Evolutionary conservation across 2,113 vertebrate species (phyloP).

Genomic region (Gallinago media): DNA sequence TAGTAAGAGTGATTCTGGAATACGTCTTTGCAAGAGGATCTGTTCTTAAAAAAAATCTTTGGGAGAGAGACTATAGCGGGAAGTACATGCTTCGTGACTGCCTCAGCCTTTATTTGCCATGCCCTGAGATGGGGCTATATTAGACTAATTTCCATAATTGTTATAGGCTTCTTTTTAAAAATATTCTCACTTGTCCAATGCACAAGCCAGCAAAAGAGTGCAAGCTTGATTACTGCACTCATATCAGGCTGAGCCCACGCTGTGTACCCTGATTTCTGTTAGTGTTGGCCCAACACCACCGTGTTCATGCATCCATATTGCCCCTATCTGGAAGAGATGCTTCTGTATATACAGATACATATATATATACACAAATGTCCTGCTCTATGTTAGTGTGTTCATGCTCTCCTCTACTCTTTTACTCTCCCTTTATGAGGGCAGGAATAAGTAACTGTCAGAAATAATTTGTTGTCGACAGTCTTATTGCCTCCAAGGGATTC

Average conservation of each 20-base stretch:
- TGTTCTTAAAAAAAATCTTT: background rate
- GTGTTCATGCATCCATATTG: background rate
- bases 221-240: accelerated
- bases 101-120: background rate
- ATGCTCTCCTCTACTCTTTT: background rate
- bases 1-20: accelerated
- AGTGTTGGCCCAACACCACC: background rate
- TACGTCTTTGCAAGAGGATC: background rate
- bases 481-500: slow-evolving; percentile 29
- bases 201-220: background rate
- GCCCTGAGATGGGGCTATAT: background rate
- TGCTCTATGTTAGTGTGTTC: background rate
- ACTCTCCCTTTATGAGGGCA: slow-evolving; percentile 13
- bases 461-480: slow-evolving; percentile 31
- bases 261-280: background rate
- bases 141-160: background rate
- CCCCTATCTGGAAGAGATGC: background rate
- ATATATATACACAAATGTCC: background rate
- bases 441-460: slow-evolving; percentile 53
- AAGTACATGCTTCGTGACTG: accelerated
- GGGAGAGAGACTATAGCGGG: background rate
- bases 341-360: background rate
- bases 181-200: background rate
- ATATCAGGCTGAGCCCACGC: background rate
- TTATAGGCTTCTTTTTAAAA: background rate